Percentiles rank a stretch among this genome's conserved stretches.
These are phyloP conservation scores for Rhinophrynus dorsalis DNA, from an alignment of 2,797 vertebrate species.

Conservation along the genomic window DNA sequence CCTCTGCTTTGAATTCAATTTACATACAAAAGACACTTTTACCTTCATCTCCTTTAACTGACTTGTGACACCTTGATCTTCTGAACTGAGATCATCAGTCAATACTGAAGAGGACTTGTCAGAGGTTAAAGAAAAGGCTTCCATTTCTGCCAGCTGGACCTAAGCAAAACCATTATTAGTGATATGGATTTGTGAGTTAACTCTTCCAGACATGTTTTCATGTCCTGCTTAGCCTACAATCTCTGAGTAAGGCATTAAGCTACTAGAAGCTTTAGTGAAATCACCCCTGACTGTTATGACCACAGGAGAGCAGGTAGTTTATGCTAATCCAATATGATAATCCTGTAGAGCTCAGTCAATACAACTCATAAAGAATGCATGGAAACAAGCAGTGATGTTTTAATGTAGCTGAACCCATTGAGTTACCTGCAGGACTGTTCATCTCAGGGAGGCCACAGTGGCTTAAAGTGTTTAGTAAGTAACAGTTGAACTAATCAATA, in stretches of 20 bases:
- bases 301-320: conserved; percentile 26
- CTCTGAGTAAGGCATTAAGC: conserved; percentile 31
- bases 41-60: conserved; percentile 82
- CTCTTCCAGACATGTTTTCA: conserved; percentile 22
- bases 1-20: conserved; percentile 20
- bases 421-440: conserved; percentile 10
- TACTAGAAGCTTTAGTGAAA: conserved; percentile 16
- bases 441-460: conserved; percentile 11
- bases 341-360: conserved; percentile 29
- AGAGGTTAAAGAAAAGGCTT: conserved; percentile 91
- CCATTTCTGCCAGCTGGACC: conserved; percentile 95
- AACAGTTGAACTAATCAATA: conserved; percentile 23
- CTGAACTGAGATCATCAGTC: conserved; percentile 87
- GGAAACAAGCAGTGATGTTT: conserved; percentile 11
- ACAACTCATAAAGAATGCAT: conserved; percentile 31
- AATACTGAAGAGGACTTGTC: conserved; percentile 92
- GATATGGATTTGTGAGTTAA: conserved; percentile 23
- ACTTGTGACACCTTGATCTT: conserved; percentile 75
- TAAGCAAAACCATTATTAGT: conserved; percentile 65
- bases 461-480: conserved; percentile 21
- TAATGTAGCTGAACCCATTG: conserved; percentile 2
- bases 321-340: conserved; percentile 36
- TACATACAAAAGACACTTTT: conserved; percentile 28
- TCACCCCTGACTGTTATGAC: conserved; percentile 20
- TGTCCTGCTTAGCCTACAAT: conserved; percentile 42